Evolutionary conservation across 2,888 invertebrate genomes (phyloP).

Genomic region (Selenia dentaria): DNA sequence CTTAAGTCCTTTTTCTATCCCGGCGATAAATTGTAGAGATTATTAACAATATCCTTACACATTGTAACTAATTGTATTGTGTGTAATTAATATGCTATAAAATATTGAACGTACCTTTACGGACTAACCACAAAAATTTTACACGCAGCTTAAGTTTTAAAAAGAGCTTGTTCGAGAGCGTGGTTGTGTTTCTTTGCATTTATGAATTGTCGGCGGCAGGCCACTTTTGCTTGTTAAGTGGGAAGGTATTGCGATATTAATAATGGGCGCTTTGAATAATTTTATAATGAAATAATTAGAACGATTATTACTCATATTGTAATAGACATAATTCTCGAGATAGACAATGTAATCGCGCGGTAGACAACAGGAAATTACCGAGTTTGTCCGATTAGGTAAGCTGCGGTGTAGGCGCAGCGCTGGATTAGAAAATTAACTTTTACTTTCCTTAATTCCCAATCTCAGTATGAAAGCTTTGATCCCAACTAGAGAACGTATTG

Average conservation of each 20-base stretch:
- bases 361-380: slow-evolving; percentile 22
- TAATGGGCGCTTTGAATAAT: slow-evolving; percentile 18
- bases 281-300: slow-evolving; percentile 20
- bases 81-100: too few species aligned
- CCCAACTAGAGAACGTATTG: too few species aligned
- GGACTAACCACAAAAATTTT: too few species aligned
- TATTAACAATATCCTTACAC: slow-evolving; percentile 15
- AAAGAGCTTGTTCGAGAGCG: too few species aligned
- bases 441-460: slow-evolving; percentile 12
- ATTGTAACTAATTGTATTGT: too few species aligned
- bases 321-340: slow-evolving; percentile 20
- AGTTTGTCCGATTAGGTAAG: slow-evolving; percentile 23
- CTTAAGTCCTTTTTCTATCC: slow-evolving; percentile 3
- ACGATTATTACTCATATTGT: slow-evolving; percentile 21
- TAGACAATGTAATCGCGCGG: slow-evolving; percentile 8
- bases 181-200: too few species aligned
- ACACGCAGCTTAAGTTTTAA: too few species aligned
- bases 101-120: too few species aligned
- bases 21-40: slow-evolving; percentile 13
- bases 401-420: slow-evolving; percentile 19
- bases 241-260: slow-evolving; percentile 16
- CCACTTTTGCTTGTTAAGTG: too few species aligned
- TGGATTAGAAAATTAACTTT: slow-evolving; percentile 20
- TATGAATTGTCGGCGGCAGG: too few species aligned
- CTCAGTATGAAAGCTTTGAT: too few species aligned